Evolutionary conservation across 2,888 invertebrate genomes (phyloP).

Genomic region (Limenitis camilla): DNA sequence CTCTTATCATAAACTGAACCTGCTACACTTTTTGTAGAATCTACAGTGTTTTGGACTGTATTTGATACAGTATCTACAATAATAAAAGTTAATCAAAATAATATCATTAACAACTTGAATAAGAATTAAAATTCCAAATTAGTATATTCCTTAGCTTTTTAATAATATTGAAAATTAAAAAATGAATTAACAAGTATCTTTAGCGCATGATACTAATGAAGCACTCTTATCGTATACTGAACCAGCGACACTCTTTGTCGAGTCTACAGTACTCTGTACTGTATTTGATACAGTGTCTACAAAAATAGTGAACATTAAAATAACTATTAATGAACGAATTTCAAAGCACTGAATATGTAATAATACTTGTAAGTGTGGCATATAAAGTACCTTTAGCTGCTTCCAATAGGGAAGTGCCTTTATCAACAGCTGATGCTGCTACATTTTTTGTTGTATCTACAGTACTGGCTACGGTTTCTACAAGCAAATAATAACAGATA

Average conservation of each 20-base stretch:
- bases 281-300: slow-evolving; percentile 38
- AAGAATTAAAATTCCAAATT: neutral
- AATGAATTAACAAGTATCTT: slow-evolving; percentile 28
- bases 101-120: neutral
- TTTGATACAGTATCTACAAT: slow-evolving; percentile 35
- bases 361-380: no score
- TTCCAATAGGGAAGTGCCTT: slow-evolving; percentile 37
- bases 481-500: slow-evolving; percentile 12
- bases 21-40: slow-evolving; percentile 60
- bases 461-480: slow-evolving; percentile 29
- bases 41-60: slow-evolving; percentile 54
- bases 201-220: slow-evolving; percentile 30
- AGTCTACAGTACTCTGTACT: slow-evolving; percentile 52
- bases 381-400: slow-evolving; percentile 22
- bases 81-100: slow-evolving; percentile 4
- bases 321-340: neutral
- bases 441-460: slow-evolving; percentile 36
- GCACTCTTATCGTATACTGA: slow-evolving; percentile 63
- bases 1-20: slow-evolving; percentile 62
- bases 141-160: no score
- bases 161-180: no score
- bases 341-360: neutral
- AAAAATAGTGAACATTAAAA: slow-evolving; percentile 18
- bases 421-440: slow-evolving; percentile 35
- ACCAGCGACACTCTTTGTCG: slow-evolving; percentile 61